Evolutionary conservation across 2,888 invertebrate genomes (phyloP).

Genomic region (Chelonus formosanus): DNA sequence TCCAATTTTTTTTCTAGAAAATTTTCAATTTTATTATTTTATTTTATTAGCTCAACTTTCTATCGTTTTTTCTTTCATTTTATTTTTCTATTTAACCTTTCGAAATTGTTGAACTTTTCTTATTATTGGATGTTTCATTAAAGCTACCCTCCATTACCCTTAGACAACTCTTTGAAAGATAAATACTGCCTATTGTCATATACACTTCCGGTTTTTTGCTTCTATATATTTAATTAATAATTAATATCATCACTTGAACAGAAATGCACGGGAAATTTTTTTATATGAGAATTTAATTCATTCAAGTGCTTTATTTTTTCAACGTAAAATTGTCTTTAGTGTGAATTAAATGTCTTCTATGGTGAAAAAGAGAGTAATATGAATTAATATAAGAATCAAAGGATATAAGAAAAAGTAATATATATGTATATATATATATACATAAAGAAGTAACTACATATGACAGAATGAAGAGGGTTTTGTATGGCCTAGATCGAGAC

Average conservation of each 20-base stretch:
- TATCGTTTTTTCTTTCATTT: constrained; percentile 36
- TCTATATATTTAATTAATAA: too few relatives aligned
- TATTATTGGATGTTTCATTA: constrained; percentile 66
- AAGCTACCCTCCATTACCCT: constrained; percentile 66
- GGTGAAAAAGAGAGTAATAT: constrained; percentile 27
- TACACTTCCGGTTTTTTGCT: too few relatives aligned
- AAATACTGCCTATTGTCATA: constrained; percentile 45
- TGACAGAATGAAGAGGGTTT: constrained; percentile 40
- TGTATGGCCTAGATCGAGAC: constrained; percentile 61
- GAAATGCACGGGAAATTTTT: too few relatives aligned
- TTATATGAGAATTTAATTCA: too few relatives aligned
- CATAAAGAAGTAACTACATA: constrained; percentile 37
- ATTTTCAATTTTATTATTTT: constrained; percentile 29
- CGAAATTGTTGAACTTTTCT: constrained; percentile 66
- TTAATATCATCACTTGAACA: too few relatives aligned
- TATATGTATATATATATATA: too few relatives aligned
- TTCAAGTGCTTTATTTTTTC: too few relatives aligned
- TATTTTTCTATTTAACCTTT: constrained; percentile 53
- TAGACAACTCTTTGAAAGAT: constrained; percentile 66
- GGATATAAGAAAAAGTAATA: constrained; percentile 32
- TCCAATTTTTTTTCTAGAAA: constrained; percentile 52
- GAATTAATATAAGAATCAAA: constrained; percentile 26
- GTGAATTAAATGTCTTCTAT: constrained; percentile 9
- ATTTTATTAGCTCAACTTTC: constrained; percentile 28
- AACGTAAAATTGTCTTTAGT: too few relatives aligned